phyloP scores from a whole-genome alignment of 2,888 invertebrate genomes.

The Cephus rjabovi region DNA sequence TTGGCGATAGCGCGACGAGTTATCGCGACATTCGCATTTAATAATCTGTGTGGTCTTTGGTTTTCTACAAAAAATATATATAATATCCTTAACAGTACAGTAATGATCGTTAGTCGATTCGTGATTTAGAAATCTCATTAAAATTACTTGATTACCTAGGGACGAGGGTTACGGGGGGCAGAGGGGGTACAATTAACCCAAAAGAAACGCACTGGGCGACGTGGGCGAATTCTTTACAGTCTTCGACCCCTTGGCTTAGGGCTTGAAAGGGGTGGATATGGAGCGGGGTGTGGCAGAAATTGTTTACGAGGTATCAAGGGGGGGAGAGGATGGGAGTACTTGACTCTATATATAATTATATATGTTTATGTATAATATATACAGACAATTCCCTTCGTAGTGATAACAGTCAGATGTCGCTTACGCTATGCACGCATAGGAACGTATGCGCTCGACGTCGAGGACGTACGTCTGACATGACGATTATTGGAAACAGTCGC shows the following conservation, averaged over 20 bases:
- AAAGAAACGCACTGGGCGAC: background rate
- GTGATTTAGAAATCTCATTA: slow-evolving; percentile 56
- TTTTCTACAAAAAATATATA: slow-evolving; percentile 65
- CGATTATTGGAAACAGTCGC: background rate
- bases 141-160: slow-evolving; percentile 9
- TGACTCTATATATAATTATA: slow-evolving; percentile 1
- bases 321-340: background rate
- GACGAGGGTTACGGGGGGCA: background rate
- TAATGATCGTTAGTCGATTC: slow-evolving; percentile 56
- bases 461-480: background rate
- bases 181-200: background rate
- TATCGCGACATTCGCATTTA: slow-evolving; percentile 39
- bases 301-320: background rate
- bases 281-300: background rate
- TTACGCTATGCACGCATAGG: background rate
- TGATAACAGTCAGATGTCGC: background rate
- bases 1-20: background rate
- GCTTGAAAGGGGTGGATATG: background rate
- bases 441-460: background rate
- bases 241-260: background rate
- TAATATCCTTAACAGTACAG: slow-evolving; percentile 59
- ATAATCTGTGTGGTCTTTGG: slow-evolving; percentile 61
- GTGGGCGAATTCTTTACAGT: background rate
- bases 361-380: slow-evolving; percentile 8
- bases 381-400: background rate